Evolutionary conservation across 1,140 invertebrate species (phyloP).

Genomic region (Periplaneta americana): DNA sequence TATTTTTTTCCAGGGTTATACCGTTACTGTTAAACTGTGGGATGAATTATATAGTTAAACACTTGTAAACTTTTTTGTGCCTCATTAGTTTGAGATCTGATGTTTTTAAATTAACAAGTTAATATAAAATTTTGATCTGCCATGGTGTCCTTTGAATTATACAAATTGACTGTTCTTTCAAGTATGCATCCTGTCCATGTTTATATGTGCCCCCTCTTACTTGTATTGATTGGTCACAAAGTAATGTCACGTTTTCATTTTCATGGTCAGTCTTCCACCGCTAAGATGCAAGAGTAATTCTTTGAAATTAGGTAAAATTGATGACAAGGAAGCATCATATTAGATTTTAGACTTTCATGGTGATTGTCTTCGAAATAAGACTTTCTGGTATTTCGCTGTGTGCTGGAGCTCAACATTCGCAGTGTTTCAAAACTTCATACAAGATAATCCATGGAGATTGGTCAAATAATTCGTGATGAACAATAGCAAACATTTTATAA

Average conservation of each 20-base stretch:
- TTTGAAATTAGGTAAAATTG: too few relatives aligned
- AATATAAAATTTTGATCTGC: not conserved
- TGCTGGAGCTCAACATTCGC: too few relatives aligned
- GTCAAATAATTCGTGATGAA: too few relatives aligned
- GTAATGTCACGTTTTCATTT: not conserved
- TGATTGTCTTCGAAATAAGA: too few relatives aligned
- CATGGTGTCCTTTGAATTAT: not conserved
- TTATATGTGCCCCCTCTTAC: not conserved
- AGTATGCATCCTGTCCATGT: not conserved
- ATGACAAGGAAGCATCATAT: not conserved
- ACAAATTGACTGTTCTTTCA: not conserved
- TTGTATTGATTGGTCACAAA: not conserved
- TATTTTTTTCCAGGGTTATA: too few relatives aligned
- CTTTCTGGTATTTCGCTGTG: too few relatives aligned
- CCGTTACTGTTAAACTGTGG: not conserved
- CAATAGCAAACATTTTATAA: too few relatives aligned
- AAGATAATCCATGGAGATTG: too few relatives aligned
- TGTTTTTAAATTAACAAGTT: not conserved
- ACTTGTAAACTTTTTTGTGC: not conserved
- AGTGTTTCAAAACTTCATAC: too few relatives aligned
- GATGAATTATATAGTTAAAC: not conserved
- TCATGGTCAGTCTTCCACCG: too few relatives aligned
- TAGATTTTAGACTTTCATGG: not conserved
- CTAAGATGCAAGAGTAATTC: too few relatives aligned
- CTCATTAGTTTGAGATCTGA: not conserved